These are phyloP conservation scores for Tetramorium parvispinum DNA, from an alignment of 1,140 invertebrate genomes.

Conservation along the genomic window DNA sequence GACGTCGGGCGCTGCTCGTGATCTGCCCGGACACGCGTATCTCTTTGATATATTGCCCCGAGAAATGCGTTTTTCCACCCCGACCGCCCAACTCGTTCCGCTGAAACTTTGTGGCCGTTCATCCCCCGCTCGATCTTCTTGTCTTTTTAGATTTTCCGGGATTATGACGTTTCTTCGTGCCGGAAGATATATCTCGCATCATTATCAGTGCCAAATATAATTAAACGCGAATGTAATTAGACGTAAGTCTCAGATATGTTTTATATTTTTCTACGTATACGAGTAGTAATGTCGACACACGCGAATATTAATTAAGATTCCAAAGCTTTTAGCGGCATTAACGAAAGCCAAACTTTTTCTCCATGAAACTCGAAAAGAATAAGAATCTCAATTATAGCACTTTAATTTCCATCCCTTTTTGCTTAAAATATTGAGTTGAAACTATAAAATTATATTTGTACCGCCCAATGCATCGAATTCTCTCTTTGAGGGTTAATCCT, in stretches of 20 bases:
- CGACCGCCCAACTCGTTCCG: not conserved
- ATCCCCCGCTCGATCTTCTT: conserved; percentile 63
- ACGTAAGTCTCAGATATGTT: not conserved
- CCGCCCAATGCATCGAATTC: not conserved
- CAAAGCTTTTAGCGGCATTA: not conserved
- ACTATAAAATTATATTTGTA: not conserved
- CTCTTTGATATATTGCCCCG: conserved; percentile 75
- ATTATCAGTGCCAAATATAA: not conserved
- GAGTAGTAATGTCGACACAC: not conserved
- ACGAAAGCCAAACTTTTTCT: not conserved
- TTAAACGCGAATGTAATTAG: conserved; percentile 17
- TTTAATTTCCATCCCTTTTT: not conserved
- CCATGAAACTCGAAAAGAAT: not conserved
- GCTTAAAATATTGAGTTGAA: not conserved
- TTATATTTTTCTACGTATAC: not conserved
- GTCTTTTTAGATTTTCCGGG: conserved; percentile 33
- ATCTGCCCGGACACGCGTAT: conserved; percentile 72
- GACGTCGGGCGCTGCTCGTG: conserved; percentile 62
- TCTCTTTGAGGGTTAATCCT: not conserved
- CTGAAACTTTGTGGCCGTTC: conserved; percentile 61
- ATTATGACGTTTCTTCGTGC: conserved; percentile 47
- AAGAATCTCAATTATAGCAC: not conserved
- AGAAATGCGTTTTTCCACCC: conserved; percentile 65
- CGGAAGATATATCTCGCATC: not conserved
- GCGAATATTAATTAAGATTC: not conserved